Percentiles rank a stretch among this genome's conserved stretches.
Conservation (phyloP, 53 echinoderm and acorn worm genomes). For the Holothuria leucospilota region DNA sequence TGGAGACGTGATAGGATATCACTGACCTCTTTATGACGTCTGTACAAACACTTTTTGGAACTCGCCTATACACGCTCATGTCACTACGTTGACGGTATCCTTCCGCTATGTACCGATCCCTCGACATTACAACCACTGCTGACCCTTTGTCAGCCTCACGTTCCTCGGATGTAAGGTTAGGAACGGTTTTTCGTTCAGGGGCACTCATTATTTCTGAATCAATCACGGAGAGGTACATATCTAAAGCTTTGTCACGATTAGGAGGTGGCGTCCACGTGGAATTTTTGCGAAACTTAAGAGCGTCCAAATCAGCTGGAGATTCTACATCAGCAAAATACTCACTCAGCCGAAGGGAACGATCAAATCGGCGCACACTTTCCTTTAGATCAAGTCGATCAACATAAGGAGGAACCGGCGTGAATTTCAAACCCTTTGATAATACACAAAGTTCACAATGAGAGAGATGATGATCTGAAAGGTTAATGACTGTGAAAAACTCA, state of each 20-base stretch:
- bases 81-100: slow-evolving; percentile 8
- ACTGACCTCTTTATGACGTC: background rate
- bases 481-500: slow-evolving; percentile 7
- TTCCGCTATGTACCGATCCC: slow-evolving; percentile 6
- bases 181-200: background rate
- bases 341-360: background rate
- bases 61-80: background rate
- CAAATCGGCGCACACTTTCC: slow-evolving; percentile 4
- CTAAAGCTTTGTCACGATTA: too few species aligned
- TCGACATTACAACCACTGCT: background rate
- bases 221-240: too few species aligned
- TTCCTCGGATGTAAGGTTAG: slow-evolving; percentile 1
- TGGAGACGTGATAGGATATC: background rate
- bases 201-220: too few species aligned
- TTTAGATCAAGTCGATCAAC: slow-evolving; percentile 14
- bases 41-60: background rate
- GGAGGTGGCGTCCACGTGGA: slow-evolving; percentile 10
- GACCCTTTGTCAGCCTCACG: slow-evolving; percentile 16
- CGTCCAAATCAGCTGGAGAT: background rate
- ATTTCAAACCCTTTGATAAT: slow-evolving; percentile 1
- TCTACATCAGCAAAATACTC: background rate
- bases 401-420: slow-evolving; percentile 14
- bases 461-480: background rate
- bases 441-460: background rate
- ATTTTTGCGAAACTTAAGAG: background rate